Evolutionary conservation across 2,888 invertebrate species (phyloP), one percentile per base, ranked within the genome.

Genomic region (Rhodophaea formosa): DNA sequence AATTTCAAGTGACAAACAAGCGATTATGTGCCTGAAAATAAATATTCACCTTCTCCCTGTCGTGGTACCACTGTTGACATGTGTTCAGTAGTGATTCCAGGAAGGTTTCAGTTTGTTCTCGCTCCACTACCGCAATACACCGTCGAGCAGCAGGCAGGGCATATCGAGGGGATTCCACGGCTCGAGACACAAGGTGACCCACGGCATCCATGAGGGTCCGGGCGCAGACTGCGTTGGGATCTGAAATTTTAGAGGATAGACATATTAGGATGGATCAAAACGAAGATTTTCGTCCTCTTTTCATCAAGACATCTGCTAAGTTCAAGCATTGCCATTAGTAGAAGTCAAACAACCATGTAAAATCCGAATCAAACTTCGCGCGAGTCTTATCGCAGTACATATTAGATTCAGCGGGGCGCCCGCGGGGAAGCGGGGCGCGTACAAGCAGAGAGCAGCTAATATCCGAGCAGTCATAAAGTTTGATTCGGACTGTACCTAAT

Each of bases 41-140:
- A 75, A 60, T 69, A 73, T 42, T 53, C 43, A 86, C 71, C 82
- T 82, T 81, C 65, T 82, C 82, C 23, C 83, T 62, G 86, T 97
- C 97, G 82, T 96, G 96, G 87, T 96, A 97, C 95, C 95, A 96
- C 84, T 97, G 97, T 82, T 97, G 96, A 83, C 97, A 97, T 44
- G 95, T 96, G 84, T 97, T 97, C 67, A 97, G 92, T 67, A 97
- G 91, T 42, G 97, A 96, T 88, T 97, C 97, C 71, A 97, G 92
- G 86, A 97, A 97, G 45, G 97, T 97, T 88, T 97, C 96, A 67
- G 95, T 95, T 72, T 94, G 94, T 88, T 97, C 97, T 82, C 95
- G 95, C 92, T 97, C 96, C 68, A 97, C 96, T 53, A 97, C 96
- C 60, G 95, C 94, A 72, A 97, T 94, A 84, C 97, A 97, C 65